phyloP scores from a whole-genome alignment of 2,113 vertebrate genomes.

The Labrus mixtus region DNA sequence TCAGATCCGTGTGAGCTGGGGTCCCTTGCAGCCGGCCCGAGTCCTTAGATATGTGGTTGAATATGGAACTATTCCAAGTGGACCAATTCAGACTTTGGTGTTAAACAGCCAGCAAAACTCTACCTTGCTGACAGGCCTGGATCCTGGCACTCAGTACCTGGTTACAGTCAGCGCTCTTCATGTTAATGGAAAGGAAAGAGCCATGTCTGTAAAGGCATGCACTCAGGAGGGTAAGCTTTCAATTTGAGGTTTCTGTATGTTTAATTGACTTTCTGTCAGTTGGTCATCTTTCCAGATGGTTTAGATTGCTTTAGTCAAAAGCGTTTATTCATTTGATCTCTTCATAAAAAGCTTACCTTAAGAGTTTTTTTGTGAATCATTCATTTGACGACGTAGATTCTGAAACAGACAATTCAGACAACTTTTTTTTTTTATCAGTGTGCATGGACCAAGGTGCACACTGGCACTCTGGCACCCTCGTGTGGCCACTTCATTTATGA shows the following conservation, averaged over 20 bases:
- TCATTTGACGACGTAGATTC: not conserved
- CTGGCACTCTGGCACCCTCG: no score
- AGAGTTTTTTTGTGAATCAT: not conserved
- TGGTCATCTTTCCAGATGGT: no score
- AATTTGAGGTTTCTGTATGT: not conserved
- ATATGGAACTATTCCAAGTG: constrained; percentile 83
- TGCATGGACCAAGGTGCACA: no score
- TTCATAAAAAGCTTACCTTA: no score
- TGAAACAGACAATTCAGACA: no score
- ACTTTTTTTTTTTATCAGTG: no score
- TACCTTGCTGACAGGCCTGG: constrained; percentile 84
- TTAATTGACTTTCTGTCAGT: not conserved
- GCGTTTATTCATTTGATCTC: not conserved
- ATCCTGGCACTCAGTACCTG: constrained; percentile 87
- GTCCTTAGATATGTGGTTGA: constrained; percentile 85
- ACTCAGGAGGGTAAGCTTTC: constrained; percentile 83
- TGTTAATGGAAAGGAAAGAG: constrained; percentile 84
- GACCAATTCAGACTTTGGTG: constrained; percentile 68
- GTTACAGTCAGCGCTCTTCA: constrained; percentile 89
- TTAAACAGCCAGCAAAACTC: constrained; percentile 78
- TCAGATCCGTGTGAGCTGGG: constrained; percentile 90
- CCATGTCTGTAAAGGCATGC: constrained; percentile 90
- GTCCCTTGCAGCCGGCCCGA: constrained; percentile 71
- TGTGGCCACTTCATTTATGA: no score
- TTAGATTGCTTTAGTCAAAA: no score